Evolutionary conservation across 2,797 vertebrate genomes (phyloP).

Genomic region (Saxicola maurus): DNA sequence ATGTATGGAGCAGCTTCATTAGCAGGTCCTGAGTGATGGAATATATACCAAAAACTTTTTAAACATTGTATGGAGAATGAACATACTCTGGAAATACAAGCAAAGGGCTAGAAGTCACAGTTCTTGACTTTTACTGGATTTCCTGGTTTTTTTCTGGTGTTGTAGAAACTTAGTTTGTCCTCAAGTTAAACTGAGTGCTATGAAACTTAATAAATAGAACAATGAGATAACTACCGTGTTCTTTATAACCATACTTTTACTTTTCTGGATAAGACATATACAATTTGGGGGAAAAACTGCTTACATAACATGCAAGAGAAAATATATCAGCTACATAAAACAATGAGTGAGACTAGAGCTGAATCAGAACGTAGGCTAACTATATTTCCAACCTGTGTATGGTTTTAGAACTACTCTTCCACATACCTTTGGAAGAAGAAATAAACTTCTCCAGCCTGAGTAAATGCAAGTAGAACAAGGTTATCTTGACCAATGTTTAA

Average conservation of each 20-base stretch:
- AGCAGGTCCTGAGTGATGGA: neutral
- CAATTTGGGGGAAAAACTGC: fast-evolving
- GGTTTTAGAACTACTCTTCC: neutral
- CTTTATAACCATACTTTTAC: neutral
- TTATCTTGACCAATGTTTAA: neutral
- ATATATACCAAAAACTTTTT: neutral
- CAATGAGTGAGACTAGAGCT: neutral
- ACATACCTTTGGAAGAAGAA: neutral
- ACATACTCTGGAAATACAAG: neutral
- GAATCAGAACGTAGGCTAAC: neutral
- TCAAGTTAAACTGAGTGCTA: neutral
- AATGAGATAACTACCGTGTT: neutral
- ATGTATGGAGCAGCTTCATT: neutral
- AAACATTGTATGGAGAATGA: neutral
- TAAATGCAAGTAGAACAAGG: neutral
- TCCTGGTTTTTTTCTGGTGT: neutral
- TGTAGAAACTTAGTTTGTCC: neutral
- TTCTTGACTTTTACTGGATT: neutral
- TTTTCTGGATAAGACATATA: neutral
- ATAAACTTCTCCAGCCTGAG: neutral
- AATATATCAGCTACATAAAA: neutral
- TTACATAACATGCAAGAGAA: neutral
- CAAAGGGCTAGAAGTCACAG: neutral
- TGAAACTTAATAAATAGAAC: neutral
- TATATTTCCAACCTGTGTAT: neutral